These are phyloP conservation scores for Hyposoter didymator DNA, from an alignment of 2,888 invertebrate genomes.

Conservation along the genomic window DNA sequence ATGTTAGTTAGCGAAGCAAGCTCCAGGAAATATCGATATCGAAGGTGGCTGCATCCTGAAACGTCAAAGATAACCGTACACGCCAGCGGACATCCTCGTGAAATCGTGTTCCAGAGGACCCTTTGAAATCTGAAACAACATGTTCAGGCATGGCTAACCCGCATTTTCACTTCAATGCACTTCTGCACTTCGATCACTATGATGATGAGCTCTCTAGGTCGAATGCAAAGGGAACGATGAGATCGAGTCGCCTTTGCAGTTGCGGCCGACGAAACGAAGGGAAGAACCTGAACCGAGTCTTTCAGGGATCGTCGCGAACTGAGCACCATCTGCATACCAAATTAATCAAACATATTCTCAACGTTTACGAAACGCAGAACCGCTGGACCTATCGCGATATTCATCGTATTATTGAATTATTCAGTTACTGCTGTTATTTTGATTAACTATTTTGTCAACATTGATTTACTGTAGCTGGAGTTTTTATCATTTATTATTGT, in stretches of 20 bases:
- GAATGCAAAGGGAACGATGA: neutral
- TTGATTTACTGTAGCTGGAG: neutral
- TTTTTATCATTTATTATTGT: neutral
- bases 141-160: slow-evolving; percentile 19
- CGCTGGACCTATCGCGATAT: neutral
- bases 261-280: neutral
- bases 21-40: slow-evolving; percentile 24
- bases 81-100: neutral
- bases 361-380: neutral
- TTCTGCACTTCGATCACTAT: slow-evolving; percentile 3
- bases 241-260: neutral
- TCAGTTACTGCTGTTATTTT: neutral
- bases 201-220: neutral
- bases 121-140: slow-evolving; percentile 25
- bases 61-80: slow-evolving; percentile 24
- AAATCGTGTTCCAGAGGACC: neutral
- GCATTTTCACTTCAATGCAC: neutral
- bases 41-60: slow-evolving; percentile 15
- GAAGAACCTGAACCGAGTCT: neutral
- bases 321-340: neutral
- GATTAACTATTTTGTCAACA: neutral
- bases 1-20: neutral
- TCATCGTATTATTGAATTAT: neutral
- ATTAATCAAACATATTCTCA: neutral
- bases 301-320: neutral